Base-by-base conservation (phyloP, 1,140 invertebrate species). In the Spodoptera litura region DNA sequence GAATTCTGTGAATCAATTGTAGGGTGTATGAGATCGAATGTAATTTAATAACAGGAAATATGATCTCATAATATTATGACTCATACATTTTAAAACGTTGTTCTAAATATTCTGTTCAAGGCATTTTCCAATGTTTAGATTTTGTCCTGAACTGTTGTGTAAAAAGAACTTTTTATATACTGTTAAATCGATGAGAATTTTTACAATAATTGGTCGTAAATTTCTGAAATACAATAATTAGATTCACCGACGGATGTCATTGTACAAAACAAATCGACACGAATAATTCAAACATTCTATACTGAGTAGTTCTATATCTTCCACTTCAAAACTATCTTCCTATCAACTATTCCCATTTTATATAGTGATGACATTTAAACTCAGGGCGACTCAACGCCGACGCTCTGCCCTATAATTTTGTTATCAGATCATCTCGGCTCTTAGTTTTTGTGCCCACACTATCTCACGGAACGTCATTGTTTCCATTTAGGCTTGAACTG, bases 361-460 rank as follows among this genome's bases (percentile, higher is more conserved):
- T 79, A 64, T 58, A 70, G 55, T 78, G 62, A 70, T 59, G 53
- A 59, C 76, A 78, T 70, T 78, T 59, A 77, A 77, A 77, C 52
- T 44, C 59, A 61, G 61, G 11, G 49, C 62, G 31, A 56, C 31
- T 31, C 55, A 56, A 66, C 76, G 20, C 55, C 20, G 55, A 78
- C 55, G 25, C 56, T 13, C 61, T 53, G 62, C 76, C 78, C 86
- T 86, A 84, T 87, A 86, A 88, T 88, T 88, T 86, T 64, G 83
- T 88, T 88, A 88, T 88, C 87, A 84, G 71, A 66, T 75, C 81
- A 88, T 88, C 87, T 85, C 79, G 85, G 71, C 81, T 75, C 81
- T 84, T 79, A 82, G 75, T 86, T 86, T 88, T 88, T 86, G 79
- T 84, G 71, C 78, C 64, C 68, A 76, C 72, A 71, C 82, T 83